Evolutionary conservation across 1,140 invertebrate species (phyloP).

Genomic region (Drosophila nasuta): DNA sequence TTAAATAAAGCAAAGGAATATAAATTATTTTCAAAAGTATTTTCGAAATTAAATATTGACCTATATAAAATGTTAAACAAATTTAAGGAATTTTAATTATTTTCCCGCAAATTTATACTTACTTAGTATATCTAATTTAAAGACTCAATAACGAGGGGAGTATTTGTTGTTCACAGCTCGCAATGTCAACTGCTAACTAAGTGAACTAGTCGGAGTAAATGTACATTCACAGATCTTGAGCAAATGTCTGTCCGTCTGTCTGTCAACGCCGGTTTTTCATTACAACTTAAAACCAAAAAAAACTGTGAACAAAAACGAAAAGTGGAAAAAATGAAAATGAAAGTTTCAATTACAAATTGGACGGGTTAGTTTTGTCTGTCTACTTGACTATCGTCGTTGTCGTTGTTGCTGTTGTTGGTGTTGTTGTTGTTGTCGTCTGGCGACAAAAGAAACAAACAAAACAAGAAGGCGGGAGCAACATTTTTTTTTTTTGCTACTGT

Average conservation of each 20-base stretch:
- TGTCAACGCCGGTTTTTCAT: conserved; percentile 38
- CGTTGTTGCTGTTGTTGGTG: background rate
- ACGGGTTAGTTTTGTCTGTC: conserved; percentile 28
- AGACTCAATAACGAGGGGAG: background rate
- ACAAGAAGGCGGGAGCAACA: conserved; percentile 12
- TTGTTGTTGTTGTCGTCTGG: conserved; percentile 10
- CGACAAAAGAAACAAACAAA: conserved; percentile 25
- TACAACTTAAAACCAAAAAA: conserved; percentile 21
- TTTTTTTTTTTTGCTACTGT: conserved; percentile 16
- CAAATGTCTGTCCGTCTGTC: background rate
- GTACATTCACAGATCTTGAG: conserved; percentile 31
- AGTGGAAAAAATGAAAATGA: conserved; percentile 67
- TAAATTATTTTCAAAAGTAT: too few relatives aligned
- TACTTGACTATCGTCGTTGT: background rate
- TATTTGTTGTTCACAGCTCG: background rate
- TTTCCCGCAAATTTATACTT: background rate
- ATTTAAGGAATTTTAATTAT: too few relatives aligned
- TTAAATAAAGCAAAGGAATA: too few relatives aligned
- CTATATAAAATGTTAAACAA: too few relatives aligned
- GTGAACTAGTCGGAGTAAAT: background rate
- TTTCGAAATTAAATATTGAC: too few relatives aligned
- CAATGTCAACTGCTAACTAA: conserved; percentile 28
- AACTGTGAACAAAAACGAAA: conserved; percentile 38
- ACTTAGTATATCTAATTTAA: conserved; percentile 22
- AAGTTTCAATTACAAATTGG: conserved; percentile 77